These are phyloP conservation scores for Sinopyrophorus schimmeli DNA, from an alignment of 2,888 invertebrate genomes.

Conservation along the genomic window DNA sequence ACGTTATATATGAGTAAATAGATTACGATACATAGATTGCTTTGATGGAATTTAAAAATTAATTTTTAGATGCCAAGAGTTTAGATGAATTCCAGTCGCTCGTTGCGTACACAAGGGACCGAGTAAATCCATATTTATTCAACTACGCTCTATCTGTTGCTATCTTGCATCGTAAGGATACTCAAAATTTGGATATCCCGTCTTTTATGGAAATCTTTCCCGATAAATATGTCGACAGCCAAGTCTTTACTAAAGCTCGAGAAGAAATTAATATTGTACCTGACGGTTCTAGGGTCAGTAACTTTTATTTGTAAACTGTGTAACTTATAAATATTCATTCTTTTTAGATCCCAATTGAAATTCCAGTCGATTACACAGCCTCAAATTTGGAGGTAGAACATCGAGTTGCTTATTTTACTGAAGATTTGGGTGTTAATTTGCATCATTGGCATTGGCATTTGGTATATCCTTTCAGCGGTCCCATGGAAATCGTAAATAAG, in stretches of 20 bases:
- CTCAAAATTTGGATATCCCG: conserved; percentile 70
- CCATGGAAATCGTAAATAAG: conserved; percentile 67
- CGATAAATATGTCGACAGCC: conserved; percentile 78
- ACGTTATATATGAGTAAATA: conserved; percentile 67
- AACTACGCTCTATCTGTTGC: conserved; percentile 79
- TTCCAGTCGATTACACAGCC: conserved; percentile 76
- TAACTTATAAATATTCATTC: conserved; percentile 2
- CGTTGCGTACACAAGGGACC: conserved; percentile 70
- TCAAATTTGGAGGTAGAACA: conserved; percentile 76
- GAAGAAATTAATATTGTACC: conserved; percentile 69
- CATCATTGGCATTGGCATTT: conserved; percentile 94
- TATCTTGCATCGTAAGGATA: conserved; percentile 72
- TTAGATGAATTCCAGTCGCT: conserved; percentile 72
- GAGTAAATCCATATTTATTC: conserved; percentile 78
- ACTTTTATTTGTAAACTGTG: too few relatives aligned
- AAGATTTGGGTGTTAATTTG: conserved; percentile 82
- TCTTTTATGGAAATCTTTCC: conserved; percentile 80
- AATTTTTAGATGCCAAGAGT: conserved; percentile 65
- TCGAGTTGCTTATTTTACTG: conserved; percentile 80
- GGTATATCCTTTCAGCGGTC: conserved; percentile 78
- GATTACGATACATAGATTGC: neutral
- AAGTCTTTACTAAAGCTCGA: conserved; percentile 69
- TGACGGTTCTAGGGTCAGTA: conserved; percentile 65
- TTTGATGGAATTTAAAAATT: neutral
- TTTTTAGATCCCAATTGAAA: conserved; percentile 65